Evolutionary conservation across 2,888 invertebrate genomes (phyloP).

Genomic region (Melinaea marsaeus): DNA sequence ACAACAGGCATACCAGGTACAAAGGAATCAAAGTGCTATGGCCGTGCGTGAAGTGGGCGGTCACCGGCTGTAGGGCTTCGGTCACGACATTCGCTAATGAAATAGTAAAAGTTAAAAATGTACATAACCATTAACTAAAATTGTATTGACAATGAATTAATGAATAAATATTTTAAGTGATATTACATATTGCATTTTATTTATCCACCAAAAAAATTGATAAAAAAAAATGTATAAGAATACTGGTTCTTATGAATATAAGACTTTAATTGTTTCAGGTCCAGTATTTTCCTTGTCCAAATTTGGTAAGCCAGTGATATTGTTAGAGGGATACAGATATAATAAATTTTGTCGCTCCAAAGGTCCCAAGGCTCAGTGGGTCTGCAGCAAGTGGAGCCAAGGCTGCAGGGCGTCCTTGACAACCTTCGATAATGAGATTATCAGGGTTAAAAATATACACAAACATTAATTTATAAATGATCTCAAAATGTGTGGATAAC

Average conservation of each 20-base stretch:
- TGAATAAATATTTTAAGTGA: not conserved
- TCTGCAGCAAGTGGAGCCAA: slow-evolving; percentile 38
- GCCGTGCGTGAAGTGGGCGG: slow-evolving; percentile 40
- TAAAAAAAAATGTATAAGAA: too few species aligned
- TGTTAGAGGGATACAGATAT: slow-evolving; percentile 26
- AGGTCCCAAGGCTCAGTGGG: slow-evolving; percentile 42
- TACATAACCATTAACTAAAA: slow-evolving; percentile 35
- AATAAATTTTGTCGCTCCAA: slow-evolving; percentile 25
- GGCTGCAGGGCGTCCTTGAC: slow-evolving; percentile 34
- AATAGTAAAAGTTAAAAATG: slow-evolving; percentile 32
- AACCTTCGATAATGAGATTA: slow-evolving; percentile 29
- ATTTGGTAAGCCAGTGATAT: slow-evolving; percentile 40
- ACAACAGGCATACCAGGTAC: slow-evolving; percentile 34
- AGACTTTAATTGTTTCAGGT: slow-evolving; percentile 3
- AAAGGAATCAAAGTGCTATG: slow-evolving; percentile 35
- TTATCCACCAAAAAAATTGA: too few species aligned
- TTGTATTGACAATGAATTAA: not conserved
- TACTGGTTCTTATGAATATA: not conserved
- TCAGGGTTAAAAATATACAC: slow-evolving; percentile 29
- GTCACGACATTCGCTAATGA: slow-evolving; percentile 35
- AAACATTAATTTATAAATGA: slow-evolving; percentile 28
- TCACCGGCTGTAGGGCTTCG: slow-evolving; percentile 37
- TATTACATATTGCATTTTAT: too few species aligned
- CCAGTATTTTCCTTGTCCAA: slow-evolving; percentile 31
- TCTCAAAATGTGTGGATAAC: not conserved